Evolutionary conservation across 2,797 vertebrate species (phyloP), one percentile per base, ranked within the genome.

Genomic region (Schizothorax lantsangensis): DNA sequence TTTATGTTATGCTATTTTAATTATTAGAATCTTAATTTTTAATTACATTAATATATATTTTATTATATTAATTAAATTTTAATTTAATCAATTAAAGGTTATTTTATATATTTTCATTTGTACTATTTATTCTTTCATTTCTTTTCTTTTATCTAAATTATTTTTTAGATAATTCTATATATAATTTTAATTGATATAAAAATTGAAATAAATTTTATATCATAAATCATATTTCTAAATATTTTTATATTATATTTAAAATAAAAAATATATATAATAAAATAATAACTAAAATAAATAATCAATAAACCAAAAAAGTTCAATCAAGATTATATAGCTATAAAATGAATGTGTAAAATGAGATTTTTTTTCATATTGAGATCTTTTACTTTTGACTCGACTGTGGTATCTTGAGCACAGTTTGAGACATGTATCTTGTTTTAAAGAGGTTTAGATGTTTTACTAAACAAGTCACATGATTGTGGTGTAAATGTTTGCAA

Each of bases 361-460:
- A 71, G 21, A n/a, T 40, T 14, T 14, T 12, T 72, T 12, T 66
- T 66, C 30, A 66, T 66, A 33, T 68, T 68, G 33, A 19, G 66
- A 68, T 19, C 6, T n/a, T 59, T 11, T 3, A n/a, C 9, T 59
- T 62, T 26, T 54, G 19, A 8, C 52, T 21, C 52, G 1, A 62
- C 9, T 62, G 1, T 62, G 59, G 59, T 5, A 62, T 64, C 59
- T 30, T 62, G n/a, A 14, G 59, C n/a, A 64, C n/a, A 30, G 11
- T 64, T 64, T 30, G 59, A 59, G 59, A 62, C 59, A 64, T 64
- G 5, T 1, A 30, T 68, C 66, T 21, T 68, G 36, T 45, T 73
- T 21, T 73, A 45, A 45, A 43, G 15, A 75, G 30, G 26, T 49
- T 75, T 33, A 49, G 73, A 75, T 75, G 45, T 49, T 75, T 52